phyloP scores from a whole-genome alignment of 2,113 vertebrate genomes.

The Camelus bactrianus region DNA sequence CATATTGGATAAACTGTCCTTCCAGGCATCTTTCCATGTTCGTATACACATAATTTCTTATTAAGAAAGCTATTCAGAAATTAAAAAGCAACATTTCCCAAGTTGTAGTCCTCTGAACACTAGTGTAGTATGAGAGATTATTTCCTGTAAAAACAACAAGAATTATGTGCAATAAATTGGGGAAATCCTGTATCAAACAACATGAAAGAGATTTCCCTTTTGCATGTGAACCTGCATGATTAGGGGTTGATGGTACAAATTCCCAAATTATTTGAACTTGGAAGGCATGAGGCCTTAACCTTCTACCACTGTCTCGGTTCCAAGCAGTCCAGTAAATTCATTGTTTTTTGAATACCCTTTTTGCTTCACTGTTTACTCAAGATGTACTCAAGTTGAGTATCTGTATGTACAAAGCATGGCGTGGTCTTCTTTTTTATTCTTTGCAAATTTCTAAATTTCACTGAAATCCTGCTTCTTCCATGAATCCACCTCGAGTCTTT shows the following conservation, averaged over 20 bases:
- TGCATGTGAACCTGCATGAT: neutral
- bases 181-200: neutral
- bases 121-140: neutral
- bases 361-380: neutral
- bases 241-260: neutral
- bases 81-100: neutral
- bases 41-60: neutral
- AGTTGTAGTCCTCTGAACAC: neutral
- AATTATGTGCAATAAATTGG: neutral
- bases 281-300: neutral
- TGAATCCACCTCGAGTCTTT: neutral
- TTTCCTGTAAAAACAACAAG: neutral
- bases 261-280: neutral
- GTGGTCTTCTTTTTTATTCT: neutral
- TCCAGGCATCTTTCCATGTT: slow-evolving; percentile 4
- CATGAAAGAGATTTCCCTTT: slow-evolving; percentile 16
- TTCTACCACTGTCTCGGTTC: neutral
- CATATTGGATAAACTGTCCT: neutral
- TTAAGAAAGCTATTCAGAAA: slow-evolving; percentile 23
- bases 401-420: neutral
- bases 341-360: neutral
- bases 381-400: neutral
- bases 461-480: neutral
- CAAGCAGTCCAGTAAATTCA: neutral
- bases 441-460: neutral